A percentile compares a stretch with the other conserved stretches of the same genome.
phyloP scores from a whole-genome alignment of 2,797 vertebrate species.

The Loriculus beryllinus region DNA sequence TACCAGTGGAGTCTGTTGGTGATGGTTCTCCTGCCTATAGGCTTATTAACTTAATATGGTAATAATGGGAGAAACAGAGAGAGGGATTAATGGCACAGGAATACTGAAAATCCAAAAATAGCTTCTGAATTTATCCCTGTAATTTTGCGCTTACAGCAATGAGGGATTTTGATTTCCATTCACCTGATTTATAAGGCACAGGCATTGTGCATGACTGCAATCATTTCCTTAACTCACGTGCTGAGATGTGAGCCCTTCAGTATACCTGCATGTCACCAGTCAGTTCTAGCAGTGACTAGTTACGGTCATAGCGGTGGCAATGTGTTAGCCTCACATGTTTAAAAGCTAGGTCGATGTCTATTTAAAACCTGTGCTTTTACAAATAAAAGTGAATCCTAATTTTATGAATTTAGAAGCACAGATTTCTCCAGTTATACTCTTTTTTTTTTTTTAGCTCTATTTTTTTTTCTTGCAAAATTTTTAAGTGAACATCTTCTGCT shows the following conservation, averaged over 20 bases:
- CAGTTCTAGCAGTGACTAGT: background rate
- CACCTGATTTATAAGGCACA: background rate
- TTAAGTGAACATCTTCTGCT: background rate
- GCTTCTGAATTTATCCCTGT: background rate
- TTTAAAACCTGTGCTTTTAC: background rate
- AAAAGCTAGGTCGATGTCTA: background rate
- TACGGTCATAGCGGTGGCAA: accelerated
- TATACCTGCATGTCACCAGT: background rate
- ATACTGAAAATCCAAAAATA: background rate
- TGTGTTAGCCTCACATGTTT: background rate
- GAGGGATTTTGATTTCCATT: background rate
- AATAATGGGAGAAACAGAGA: slow-evolving; percentile 4
- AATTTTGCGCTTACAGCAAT: background rate
- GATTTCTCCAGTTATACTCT: background rate
- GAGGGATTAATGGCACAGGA: background rate
- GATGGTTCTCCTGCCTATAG: background rate
- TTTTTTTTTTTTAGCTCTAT: background rate
- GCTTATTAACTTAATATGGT: slow-evolving; percentile 7
- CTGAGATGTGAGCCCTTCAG: background rate
- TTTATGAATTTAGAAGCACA: background rate
- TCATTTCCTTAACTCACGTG: background rate
- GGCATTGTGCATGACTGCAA: background rate
- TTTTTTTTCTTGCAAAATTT: background rate
- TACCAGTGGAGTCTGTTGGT: background rate
- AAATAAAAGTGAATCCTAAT: background rate